Conservation (phyloP, 2,888 invertebrate species). For the Microctonus brassicae region DNA sequence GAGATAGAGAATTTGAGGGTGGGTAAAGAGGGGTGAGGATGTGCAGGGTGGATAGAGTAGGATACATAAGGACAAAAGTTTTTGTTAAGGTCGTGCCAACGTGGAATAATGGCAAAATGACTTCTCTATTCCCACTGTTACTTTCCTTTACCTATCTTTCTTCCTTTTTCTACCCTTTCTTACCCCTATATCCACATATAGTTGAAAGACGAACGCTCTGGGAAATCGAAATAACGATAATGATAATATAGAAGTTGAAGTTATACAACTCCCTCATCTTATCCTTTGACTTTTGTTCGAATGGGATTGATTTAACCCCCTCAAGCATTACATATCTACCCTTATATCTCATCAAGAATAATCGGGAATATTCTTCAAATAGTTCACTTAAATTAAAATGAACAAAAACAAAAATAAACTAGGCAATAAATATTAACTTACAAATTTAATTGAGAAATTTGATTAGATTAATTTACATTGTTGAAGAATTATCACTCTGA, state of each 20-base stretch:
- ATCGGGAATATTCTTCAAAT: not conserved
- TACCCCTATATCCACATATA: conserved; percentile 15
- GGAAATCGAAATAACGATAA: conserved; percentile 3
- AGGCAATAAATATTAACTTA: too few relatives aligned
- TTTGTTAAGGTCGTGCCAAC: not conserved
- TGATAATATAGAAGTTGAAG: not conserved
- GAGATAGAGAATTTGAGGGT: conserved; percentile 18
- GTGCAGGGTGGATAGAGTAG: conserved; percentile 7
- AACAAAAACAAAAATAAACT: too few relatives aligned
- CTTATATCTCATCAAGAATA: not conserved
- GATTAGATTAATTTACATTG: too few relatives aligned
- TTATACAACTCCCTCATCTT: not conserved
- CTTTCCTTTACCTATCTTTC: not conserved
- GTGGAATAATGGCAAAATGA: conserved; percentile 3
- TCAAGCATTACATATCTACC: not conserved
- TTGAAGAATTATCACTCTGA: too few relatives aligned
- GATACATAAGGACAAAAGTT: conserved; percentile 11
- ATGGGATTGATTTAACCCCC: not conserved
- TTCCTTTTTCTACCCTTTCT: conserved; percentile 1
- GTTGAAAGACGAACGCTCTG: not conserved
- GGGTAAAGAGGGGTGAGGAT: conserved; percentile 20
- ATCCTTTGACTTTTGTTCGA: not conserved
- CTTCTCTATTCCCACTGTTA: conserved; percentile 8
- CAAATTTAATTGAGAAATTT: too few relatives aligned
- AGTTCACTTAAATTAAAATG: too few relatives aligned